Conservation (phyloP, 2,888 invertebrate genomes). For the Podabrus alpinus region DNA sequence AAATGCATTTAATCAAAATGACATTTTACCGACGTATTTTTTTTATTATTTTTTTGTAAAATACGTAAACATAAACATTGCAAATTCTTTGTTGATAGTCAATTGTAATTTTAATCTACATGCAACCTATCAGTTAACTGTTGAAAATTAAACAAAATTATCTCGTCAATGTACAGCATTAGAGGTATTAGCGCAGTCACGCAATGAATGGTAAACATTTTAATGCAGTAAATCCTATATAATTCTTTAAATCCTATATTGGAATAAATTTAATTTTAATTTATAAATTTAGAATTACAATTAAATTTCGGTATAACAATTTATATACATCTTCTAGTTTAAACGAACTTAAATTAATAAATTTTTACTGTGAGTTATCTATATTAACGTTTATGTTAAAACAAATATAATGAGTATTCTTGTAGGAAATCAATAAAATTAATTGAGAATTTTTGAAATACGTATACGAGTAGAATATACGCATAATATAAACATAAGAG, state of each 20-base stretch:
- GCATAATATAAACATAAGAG: no score
- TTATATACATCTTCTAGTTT: background rate
- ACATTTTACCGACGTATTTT: background rate
- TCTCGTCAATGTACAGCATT: constrained; percentile 2
- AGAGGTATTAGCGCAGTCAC: background rate
- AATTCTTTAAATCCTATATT: background rate
- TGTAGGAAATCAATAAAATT: no score
- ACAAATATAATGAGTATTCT: no score
- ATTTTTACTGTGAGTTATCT: no score
- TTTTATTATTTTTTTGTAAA: background rate
- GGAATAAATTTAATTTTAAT: background rate
- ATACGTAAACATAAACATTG: background rate
- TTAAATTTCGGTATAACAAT: no score
- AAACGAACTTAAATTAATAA: no score
- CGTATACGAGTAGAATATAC: no score
- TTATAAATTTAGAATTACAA: background rate
- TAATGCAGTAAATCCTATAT: background rate
- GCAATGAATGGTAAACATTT: constrained; percentile 1
- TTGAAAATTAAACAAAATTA: constrained; percentile 16
- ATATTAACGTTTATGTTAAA: no score
- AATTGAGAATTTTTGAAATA: no score
- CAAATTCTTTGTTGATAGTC: background rate
- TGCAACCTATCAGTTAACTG: constrained; percentile 12
- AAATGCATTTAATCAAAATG: background rate
- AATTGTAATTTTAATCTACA: constrained; percentile 2